Conservation (phyloP, 1,140 invertebrate species). For the Bombus balteatus region DNA sequence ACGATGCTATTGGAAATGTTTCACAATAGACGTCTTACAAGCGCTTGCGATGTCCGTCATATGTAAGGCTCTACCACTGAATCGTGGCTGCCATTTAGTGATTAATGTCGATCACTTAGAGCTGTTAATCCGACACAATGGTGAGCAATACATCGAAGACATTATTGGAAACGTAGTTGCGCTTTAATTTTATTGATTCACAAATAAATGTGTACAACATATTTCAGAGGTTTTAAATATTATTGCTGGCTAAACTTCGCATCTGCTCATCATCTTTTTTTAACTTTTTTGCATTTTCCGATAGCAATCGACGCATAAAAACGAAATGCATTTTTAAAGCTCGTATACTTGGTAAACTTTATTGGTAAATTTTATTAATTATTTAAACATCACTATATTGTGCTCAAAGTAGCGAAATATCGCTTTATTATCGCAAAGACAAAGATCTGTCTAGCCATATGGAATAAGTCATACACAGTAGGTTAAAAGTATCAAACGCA, state of each 20-base stretch:
- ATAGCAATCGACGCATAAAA: accelerated
- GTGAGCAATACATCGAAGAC: neutral
- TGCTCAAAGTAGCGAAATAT: too few relatives aligned
- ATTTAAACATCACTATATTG: too few relatives aligned
- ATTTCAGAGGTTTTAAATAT: too few relatives aligned
- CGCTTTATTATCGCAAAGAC: too few relatives aligned
- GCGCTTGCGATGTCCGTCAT: neutral
- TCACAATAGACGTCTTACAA: neutral
- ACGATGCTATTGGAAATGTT: neutral
- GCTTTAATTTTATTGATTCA: neutral
- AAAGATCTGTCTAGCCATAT: accelerated
- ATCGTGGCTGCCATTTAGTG: neutral
- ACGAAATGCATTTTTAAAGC: too few relatives aligned
- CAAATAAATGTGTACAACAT: neutral
- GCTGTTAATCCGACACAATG: neutral
- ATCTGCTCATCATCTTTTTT: too few relatives aligned
- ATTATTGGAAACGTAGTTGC: neutral
- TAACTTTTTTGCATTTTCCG: too few relatives aligned
- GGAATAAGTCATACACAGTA: too few relatives aligned
- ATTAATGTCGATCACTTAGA: conserved; percentile 22
- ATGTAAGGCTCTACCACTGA: conserved; percentile 16
- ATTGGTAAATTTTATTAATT: too few relatives aligned
- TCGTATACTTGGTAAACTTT: too few relatives aligned
- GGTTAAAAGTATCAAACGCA: accelerated
- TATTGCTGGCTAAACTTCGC: too few relatives aligned